Evolutionary conservation across 1,140 invertebrate species (phyloP).

Genomic region (Anastrepha ludens): DNA sequence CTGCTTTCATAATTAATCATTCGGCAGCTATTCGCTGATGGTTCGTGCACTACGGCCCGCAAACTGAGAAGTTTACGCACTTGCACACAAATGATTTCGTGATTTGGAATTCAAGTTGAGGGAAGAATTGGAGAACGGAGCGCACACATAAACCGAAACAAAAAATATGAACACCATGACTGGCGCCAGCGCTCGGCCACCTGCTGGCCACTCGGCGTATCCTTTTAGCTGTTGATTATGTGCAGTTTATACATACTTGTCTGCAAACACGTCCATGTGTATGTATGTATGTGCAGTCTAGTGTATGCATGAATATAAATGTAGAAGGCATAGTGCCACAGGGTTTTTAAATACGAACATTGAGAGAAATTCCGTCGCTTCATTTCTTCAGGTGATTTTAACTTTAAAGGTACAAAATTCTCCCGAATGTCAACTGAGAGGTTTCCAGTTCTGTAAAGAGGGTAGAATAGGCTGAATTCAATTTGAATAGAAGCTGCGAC

Average conservation of each 20-base stretch:
- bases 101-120: not conserved
- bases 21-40: not conserved
- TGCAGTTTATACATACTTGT: not conserved
- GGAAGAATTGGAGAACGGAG: not conserved
- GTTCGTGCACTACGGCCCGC: not conserved
- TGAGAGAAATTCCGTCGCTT: too few relatives aligned
- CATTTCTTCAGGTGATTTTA: too few relatives aligned
- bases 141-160: constrained; percentile 24
- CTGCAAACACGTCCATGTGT: constrained; percentile 1
- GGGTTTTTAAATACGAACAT: too few relatives aligned
- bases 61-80: not conserved
- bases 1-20: not conserved
- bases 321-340: too few relatives aligned
- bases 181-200: constrained; percentile 71
- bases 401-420: too few relatives aligned
- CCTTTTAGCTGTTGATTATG: constrained; percentile 67
- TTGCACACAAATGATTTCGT: constrained; percentile 4
- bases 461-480: too few relatives aligned
- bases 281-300: not conserved
- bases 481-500: too few relatives aligned
- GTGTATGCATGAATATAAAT: constrained; percentile 8
- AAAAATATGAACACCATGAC: constrained; percentile 38
- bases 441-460: too few relatives aligned
- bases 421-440: too few relatives aligned
- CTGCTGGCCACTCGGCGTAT: constrained; percentile 66